Conservation (phyloP, 1,140 invertebrate genomes). For the Aphelinus certus region DNA sequence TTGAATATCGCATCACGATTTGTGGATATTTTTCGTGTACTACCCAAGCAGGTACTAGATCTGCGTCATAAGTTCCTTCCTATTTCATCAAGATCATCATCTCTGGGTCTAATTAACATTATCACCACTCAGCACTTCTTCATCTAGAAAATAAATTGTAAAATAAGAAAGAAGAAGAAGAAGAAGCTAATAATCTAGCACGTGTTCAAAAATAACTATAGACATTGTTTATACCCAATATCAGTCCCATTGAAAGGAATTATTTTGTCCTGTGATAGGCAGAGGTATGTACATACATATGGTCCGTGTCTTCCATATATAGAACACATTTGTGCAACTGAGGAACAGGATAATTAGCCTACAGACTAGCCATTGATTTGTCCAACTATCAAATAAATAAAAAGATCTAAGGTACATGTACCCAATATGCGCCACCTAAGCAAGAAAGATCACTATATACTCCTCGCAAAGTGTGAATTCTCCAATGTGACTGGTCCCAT, state of each 20-base stretch:
- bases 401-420: background rate
- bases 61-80: too few relatives aligned
- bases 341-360: slow-evolving; percentile 97
- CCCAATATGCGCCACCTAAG: too few relatives aligned
- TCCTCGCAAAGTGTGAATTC: too few relatives aligned
- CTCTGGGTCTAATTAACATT: too few relatives aligned
- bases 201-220: slow-evolving; percentile 52
- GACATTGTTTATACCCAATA: slow-evolving; percentile 43
- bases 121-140: too few relatives aligned
- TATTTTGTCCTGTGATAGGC: slow-evolving; percentile 96
- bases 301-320: slow-evolving; percentile 98
- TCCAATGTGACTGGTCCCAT: too few relatives aligned
- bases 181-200: slow-evolving; percentile 64
- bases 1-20: too few relatives aligned
- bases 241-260: slow-evolving; percentile 90
- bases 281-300: slow-evolving; percentile 87
- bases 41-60: too few relatives aligned
- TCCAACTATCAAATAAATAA: slow-evolving; percentile 70
- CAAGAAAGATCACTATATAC: too few relatives aligned
- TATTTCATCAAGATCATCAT: too few relatives aligned
- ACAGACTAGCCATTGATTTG: slow-evolving; percentile 95
- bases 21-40: too few relatives aligned
- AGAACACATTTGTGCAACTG: slow-evolving; percentile 99
- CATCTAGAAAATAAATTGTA: too few relatives aligned
- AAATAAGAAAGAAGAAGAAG: slow-evolving; percentile 45